phyloP scores from a whole-genome alignment of 2,797 vertebrate species.

The Gymnoscopelus microlampas region DNA sequence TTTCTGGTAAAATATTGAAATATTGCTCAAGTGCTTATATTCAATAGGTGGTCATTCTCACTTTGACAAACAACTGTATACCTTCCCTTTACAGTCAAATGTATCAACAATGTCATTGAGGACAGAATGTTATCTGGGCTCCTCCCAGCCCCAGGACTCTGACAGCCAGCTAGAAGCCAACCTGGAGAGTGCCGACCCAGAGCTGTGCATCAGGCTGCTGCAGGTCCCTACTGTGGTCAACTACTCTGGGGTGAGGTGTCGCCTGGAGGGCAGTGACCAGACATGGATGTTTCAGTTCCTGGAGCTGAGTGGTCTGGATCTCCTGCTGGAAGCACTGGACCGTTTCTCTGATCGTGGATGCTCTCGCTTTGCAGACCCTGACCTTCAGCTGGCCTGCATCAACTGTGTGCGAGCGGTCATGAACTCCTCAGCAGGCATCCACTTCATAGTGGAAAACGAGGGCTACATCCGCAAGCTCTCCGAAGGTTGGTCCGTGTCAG shows the following conservation, averaged over 20 bases:
- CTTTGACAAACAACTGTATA: too few relatives aligned
- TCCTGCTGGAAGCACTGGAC: constrained; percentile 94
- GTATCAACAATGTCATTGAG: too few relatives aligned
- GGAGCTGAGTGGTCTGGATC: constrained; percentile 93
- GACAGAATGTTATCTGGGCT: constrained; percentile 71
- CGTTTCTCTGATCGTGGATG: constrained; percentile 93
- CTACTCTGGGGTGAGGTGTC: constrained; percentile 94
- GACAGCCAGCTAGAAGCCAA: constrained; percentile 92
- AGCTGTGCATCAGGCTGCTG: constrained; percentile 94
- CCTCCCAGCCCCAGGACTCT: constrained; percentile 89
- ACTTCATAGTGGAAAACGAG: constrained; percentile 95
- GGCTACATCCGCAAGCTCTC: constrained; percentile 96
- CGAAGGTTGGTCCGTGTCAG: constrained; percentile 82
- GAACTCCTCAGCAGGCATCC: constrained; percentile 93
- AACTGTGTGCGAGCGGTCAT: constrained; percentile 94
- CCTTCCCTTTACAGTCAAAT: too few relatives aligned
- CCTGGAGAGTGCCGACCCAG: constrained; percentile 93
- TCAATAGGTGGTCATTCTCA: too few relatives aligned
- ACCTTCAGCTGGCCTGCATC: constrained; percentile 96
- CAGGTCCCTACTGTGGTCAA: constrained; percentile 96
- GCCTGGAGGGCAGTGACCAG: constrained; percentile 91
- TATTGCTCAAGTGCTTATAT: too few relatives aligned
- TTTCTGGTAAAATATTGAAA: too few relatives aligned
- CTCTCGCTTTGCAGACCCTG: constrained; percentile 90
- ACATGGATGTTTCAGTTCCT: constrained; percentile 98